Evolutionary conservation across 2,888 invertebrate genomes (phyloP), one percentile per base, ranked within the genome.

Genomic region (Listrodromus nycthemerus): DNA sequence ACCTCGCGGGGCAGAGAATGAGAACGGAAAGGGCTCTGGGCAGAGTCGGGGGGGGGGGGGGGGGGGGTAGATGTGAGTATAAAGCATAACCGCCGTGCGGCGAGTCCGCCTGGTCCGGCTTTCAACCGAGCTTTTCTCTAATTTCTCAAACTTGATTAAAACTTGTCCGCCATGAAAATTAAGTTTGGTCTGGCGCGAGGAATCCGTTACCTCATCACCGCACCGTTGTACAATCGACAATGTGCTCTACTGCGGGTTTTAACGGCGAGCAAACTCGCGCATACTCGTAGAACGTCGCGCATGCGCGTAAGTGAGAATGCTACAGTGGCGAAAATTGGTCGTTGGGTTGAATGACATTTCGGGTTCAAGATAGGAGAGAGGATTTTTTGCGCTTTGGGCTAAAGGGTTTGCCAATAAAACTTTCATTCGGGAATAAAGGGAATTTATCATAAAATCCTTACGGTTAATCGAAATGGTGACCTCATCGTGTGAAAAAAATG

Each of bases 121-220:
- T 27, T 58, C 58, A 16, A 80, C 84, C 84, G 86, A 89, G 89
- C 89, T 91, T 91, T 90, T 89, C 89, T 90, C 90, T 91, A 91
- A 92, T 92, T 91, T 89, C 88, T 87, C 88, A 86, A 92, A 91
- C 91, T 91, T 91, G 91, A 91, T 92, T 92, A 92, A 91, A 91
- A 91, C 91, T 91, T 91, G 91, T 89, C 85, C 89, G 87, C 88
- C 88, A 89, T 89, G 89, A 90, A 89, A 91, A 91, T 90, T 87
- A 90, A 90, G 90, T 91, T 92, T 89, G 83, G 86, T 85, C 85
- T 71, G 74, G 75, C 66, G 82, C 61, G 84, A 85, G 87, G 86
- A 88, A 87, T 89, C 86, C 85, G 87, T 87, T 90, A 88, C 87
- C 83, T 85, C 82, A 79, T 82, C 80, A 66, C 50, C 78, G 69